These are phyloP conservation scores for Acanthoscelides obtectus DNA, from an alignment of 2,888 invertebrate genomes.

Conservation along the genomic window DNA sequence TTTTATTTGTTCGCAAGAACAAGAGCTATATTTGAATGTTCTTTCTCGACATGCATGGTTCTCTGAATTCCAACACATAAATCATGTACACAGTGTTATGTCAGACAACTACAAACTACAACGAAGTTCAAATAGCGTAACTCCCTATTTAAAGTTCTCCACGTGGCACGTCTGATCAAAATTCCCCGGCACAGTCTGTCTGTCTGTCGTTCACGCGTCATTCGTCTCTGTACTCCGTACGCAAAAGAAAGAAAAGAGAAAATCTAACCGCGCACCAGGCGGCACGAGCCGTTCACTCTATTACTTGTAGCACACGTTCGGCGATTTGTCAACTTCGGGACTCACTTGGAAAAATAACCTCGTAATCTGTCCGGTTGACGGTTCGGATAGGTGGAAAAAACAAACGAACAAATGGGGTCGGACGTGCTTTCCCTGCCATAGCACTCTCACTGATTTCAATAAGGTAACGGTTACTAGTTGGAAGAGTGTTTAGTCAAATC, in stretches of 20 bases:
- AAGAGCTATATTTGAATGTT: background rate
- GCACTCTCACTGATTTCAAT: background rate
- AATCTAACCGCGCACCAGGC: background rate
- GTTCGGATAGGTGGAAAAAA: background rate
- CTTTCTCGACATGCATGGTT: background rate
- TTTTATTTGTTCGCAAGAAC: background rate
- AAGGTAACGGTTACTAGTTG: background rate
- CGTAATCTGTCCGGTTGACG: background rate
- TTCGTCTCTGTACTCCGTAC: background rate
- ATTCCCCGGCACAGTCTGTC: background rate
- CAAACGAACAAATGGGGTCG: background rate
- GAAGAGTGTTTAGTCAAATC: background rate
- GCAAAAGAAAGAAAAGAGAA: background rate
- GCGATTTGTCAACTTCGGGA: background rate
- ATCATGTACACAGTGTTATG: background rate
- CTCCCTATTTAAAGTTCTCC: background rate
- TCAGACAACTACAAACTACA: background rate
- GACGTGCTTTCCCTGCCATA: background rate
- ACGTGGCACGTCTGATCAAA: background rate
- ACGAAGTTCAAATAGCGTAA: background rate
- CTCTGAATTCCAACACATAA: background rate
- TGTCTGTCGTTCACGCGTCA: background rate
- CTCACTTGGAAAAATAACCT: background rate
- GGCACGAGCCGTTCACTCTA: background rate
- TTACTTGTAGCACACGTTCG: background rate